Evolutionary conservation across 2,113 vertebrate species (phyloP), one percentile per base, ranked within the genome.

Genomic region (Leptocoma aspasia): DNA sequence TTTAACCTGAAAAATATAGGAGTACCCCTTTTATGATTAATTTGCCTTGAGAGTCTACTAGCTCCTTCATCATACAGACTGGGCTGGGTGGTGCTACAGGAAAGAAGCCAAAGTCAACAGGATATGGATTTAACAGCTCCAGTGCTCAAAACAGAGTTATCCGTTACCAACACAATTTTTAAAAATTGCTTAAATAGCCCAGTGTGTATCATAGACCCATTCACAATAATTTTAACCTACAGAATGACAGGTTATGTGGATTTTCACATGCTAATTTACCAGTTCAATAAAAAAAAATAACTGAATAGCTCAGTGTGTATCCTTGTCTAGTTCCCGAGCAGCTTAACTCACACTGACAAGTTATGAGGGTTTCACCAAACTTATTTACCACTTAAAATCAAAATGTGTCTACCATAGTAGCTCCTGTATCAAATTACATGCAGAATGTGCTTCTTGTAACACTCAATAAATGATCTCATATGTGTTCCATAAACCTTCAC

Each of bases 391-490:
- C 73, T 93, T 95, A 91, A 96, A 96, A 89, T 66, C 57, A 83
- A 90, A 96, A 70, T 47, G 5, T 89, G 81, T 92, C 80, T 94
- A 65, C 59, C 53, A 39, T 66, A 88, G 88, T 86, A 73, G 54
- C 31, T 49, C 78, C 24, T 73, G 22, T 97, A 92, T 98, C 89
- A 78, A 42, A 80, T 97, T 97, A 88, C 82, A 13, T 11, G 88
- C 35, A 92, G 91, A 97, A 89, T 41, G 13, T 84, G 70, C 49
- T 94, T 82, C 82, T 90, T 90, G 27, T 90, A 96, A 85, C 87
- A 96, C 89, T 97, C 97, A 94, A 73, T 96, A 98, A 97, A 96
- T 82, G 89, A 76, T 93, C 82, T 97, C 92, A 90, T 81, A 39
- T 88, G 93, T 83, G 69, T 84, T 61, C 28, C 50, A 69, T 93